Evolutionary conservation across 2,888 invertebrate genomes (phyloP), one percentile per base, ranked within the genome.

Genomic region (Sinodicranocentrus sp.): DNA sequence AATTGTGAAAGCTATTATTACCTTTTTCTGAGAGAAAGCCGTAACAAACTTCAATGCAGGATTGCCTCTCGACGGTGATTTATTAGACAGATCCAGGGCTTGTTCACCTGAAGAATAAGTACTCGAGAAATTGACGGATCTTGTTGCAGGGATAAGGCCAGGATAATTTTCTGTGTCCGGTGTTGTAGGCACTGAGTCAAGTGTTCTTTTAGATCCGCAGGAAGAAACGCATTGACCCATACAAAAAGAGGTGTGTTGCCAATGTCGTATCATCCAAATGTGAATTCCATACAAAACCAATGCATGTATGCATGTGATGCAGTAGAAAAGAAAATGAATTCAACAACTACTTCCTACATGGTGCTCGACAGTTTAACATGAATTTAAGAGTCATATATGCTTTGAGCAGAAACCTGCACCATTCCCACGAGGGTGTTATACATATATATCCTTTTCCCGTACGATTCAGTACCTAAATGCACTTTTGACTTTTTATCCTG

Each of bases 161-260:
- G 82, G 85, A 75, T 80, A 78, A 68, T 77, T 78, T 63, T 84
- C 82, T 19, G 80, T 73, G 59, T 82, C 82, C 52, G 86, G 83
- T 70, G 86, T 79, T 72, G 77, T 75, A 77, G 84, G 84, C 82
- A 78, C 76, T 70, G 86, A 86, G 84, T 85, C 79, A 79, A 82
- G 70, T 80, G 82, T 82, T 85, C 85, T 71, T 77, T 84, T 75
- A 82, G 86, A 79, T 85, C 86, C 84, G 65, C 86, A 83, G 54
- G 84, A 84, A 59, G 86, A 82, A 78, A 85, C 80, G 82, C 87
- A 87, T 86, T 87, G 87, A 86, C 87, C 87, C 87, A 87, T 87
- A 84, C 78, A 87, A 84, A 77, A 76, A 65, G 76, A 79, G 73
- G 79, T 84, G 84, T 79, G 75, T 76, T 75, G 82, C 72, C 79